These are phyloP conservation scores for Microtus pennsylvanicus DNA, from an alignment of 2,113 vertebrate species.

Conservation along the genomic window DNA sequence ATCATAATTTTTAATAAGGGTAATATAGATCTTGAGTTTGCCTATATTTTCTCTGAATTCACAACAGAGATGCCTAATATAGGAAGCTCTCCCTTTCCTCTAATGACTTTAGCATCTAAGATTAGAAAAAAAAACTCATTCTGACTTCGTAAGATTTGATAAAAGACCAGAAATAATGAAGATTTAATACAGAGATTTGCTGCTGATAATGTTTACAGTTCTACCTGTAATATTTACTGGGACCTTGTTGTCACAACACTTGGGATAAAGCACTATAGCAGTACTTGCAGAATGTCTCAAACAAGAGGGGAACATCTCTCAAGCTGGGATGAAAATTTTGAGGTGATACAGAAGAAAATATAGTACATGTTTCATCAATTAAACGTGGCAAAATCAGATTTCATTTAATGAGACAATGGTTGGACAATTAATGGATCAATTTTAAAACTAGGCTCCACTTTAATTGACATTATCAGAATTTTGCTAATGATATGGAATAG, in stretches of 20 bases:
- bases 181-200: neutral
- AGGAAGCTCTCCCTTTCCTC: neutral
- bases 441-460: conserved; percentile 6
- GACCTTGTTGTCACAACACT: neutral
- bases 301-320: neutral
- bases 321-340: conserved; percentile 1
- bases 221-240: neutral
- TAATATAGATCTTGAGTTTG: neutral
- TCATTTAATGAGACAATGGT: neutral
- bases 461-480: neutral
- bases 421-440: neutral
- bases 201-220: neutral
- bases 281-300: neutral
- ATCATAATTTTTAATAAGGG: neutral
- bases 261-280: neutral
- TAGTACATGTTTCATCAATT: neutral
- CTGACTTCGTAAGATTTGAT: neutral
- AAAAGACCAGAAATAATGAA: neutral
- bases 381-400: conserved; percentile 20
- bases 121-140: neutral
- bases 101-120: neutral
- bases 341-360: neutral
- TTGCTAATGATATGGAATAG: neutral
- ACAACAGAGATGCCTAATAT: neutral
- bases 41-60: neutral